A percentile compares a stretch with the other conserved stretches of the same genome.
Evolutionary conservation across 2,797 vertebrate genomes (phyloP).

Genomic region (Acropternis orthonyx): DNA sequence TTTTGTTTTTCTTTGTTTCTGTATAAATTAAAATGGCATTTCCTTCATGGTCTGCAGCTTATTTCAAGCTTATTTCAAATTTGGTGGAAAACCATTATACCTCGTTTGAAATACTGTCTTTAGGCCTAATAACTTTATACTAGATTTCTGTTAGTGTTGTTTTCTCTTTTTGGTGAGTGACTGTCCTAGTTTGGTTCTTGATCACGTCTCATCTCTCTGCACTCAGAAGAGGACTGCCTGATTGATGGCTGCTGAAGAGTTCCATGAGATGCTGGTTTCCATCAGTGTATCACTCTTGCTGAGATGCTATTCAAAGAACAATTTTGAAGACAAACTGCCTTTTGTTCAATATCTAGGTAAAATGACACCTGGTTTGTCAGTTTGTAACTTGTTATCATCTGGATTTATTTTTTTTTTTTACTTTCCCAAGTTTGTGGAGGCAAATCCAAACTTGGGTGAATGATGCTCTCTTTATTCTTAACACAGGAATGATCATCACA

Average conservation of each 20-base stretch:
- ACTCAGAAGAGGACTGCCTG: not conserved
- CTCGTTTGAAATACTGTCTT: not conserved
- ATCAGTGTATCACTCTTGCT: not conserved
- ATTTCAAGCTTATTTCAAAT: not conserved
- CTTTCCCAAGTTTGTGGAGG: not conserved
- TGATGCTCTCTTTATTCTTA: not conserved
- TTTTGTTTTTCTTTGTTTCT: not conserved
- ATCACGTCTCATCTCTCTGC: rapidly evolving
- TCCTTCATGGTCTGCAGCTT: not conserved
- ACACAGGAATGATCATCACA: not conserved
- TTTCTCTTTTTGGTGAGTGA: not conserved
- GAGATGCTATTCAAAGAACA: not conserved
- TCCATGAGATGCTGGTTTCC: not conserved
- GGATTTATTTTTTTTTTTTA: not conserved
- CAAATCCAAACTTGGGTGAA: rapidly evolving
- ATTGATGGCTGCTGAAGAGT: not conserved
- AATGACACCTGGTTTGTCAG: not conserved
- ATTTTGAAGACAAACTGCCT: not conserved
- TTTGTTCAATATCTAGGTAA: not conserved
- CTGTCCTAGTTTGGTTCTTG: not conserved
- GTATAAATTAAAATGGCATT: not conserved
- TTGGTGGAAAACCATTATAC: not conserved
- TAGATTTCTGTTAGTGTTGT: not conserved
- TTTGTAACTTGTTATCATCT: not conserved
- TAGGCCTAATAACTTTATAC: not conserved